A percentile compares a stretch with the other conserved stretches of the same genome.
Evolutionary conservation across 2,797 vertebrate species (phyloP).

Genomic region (Squalus acanthias): DNA sequence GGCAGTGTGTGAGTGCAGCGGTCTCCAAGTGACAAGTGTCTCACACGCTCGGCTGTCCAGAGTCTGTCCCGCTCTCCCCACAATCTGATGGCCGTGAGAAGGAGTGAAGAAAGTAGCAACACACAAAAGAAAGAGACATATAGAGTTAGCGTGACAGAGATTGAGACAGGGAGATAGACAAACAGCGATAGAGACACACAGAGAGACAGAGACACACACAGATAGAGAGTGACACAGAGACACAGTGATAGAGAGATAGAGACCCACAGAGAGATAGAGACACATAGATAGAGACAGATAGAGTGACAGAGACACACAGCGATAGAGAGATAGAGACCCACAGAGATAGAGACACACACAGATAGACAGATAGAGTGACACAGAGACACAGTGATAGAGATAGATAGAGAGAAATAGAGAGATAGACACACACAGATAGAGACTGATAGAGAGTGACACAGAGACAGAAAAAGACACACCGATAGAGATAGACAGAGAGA

Average conservation of each 20-base stretch:
- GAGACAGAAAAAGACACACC: background rate
- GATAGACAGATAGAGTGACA: background rate
- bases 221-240: background rate
- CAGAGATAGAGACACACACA: background rate
- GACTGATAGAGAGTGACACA: background rate
- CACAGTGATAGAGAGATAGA: background rate
- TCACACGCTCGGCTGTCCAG: background rate
- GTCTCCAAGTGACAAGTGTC: background rate
- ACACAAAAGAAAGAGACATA: too few relatives aligned
- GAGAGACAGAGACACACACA: background rate
- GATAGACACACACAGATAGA: background rate
- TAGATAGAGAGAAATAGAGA: background rate
- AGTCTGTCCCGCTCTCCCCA: background rate
- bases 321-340: background rate
- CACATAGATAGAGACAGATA: background rate
- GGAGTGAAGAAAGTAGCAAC: background rate
- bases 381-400: background rate
- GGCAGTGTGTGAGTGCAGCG: background rate
- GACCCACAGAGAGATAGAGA: too few relatives aligned
- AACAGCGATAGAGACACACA: background rate
- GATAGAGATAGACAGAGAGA: background rate
- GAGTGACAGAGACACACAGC: background rate
- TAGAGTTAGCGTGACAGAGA: background rate
- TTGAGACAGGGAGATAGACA: background rate
- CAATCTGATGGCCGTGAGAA: background rate